Evolutionary conservation across 92 coral and sea anemone genomes (phyloP).

Genomic region (Parazoanthus darwini): DNA sequence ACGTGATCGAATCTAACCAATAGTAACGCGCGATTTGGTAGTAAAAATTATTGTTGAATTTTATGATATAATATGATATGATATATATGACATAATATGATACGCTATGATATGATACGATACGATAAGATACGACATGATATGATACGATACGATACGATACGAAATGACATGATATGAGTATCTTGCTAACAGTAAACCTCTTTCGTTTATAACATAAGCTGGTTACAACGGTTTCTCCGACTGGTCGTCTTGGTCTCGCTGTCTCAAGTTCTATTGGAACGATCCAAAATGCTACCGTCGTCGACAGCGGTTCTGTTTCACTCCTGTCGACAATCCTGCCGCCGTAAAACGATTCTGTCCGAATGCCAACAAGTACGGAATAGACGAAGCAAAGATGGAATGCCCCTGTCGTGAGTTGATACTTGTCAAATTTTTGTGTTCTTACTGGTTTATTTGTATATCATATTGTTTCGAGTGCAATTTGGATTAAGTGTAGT

Average conservation of each 20-base stretch:
- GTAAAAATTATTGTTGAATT: too few relatives aligned
- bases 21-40: too few relatives aligned
- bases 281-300: constrained; percentile 18
- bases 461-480: too few relatives aligned
- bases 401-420: constrained; percentile 19
- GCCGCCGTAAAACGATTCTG: constrained; percentile 22
- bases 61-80: too few relatives aligned
- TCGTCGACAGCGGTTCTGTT: constrained; percentile 5
- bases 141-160: too few relatives aligned
- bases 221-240: constrained; percentile 22
- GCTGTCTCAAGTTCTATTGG: background rate
- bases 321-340: constrained; percentile 21
- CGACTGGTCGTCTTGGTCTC: constrained; percentile 29
- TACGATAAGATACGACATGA: too few relatives aligned
- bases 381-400: background rate
- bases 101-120: too few relatives aligned
- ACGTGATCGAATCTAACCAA: too few relatives aligned
- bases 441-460: background rate
- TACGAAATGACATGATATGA: too few relatives aligned
- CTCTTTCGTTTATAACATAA: background rate
- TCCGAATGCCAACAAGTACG: constrained; percentile 20
- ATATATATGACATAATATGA: too few relatives aligned
- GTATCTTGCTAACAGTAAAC: background rate
- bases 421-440: background rate
- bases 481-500: too few relatives aligned